A percentile compares a stretch with the other conserved stretches of the same genome.
Conservation (phyloP, 2,113 vertebrate genomes). For the Gopherus evgoodei region DNA sequence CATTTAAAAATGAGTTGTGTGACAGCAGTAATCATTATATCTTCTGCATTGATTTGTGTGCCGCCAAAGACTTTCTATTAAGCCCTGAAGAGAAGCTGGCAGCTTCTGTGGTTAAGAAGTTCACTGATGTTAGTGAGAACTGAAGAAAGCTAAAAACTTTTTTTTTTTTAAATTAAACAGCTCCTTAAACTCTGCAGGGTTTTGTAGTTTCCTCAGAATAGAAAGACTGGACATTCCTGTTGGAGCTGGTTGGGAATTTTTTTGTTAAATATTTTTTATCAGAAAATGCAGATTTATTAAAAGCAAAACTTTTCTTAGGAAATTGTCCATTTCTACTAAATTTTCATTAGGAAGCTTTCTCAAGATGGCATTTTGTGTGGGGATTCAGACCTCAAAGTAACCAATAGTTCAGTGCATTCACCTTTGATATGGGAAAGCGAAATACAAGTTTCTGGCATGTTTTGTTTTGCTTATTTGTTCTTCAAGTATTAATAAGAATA, state of each 20-base stretch:
- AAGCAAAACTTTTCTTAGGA: background rate
- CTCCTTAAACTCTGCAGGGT: background rate
- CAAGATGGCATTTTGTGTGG: background rate
- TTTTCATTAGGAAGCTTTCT: background rate
- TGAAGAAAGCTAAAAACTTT: slow-evolving; percentile 43
- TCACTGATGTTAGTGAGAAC: slow-evolving; percentile 14
- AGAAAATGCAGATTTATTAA: background rate
- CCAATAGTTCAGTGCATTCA: background rate
- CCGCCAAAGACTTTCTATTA: slow-evolving; percentile 53
- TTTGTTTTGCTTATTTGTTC: background rate
- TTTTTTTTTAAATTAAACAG: slow-evolving; percentile 18
- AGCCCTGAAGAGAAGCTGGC: slow-evolving; percentile 27
- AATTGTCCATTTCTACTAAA: background rate
- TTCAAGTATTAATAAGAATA: background rate
- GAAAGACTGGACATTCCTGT: background rate
- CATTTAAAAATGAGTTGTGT: slow-evolving; percentile 50
- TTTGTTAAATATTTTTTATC: background rate
- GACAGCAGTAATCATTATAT: slow-evolving; percentile 69
- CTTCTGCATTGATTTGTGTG: slow-evolving; percentile 21
- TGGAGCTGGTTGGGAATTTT: background rate
- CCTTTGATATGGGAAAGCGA: background rate
- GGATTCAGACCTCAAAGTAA: background rate
- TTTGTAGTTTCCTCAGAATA: slow-evolving; percentile 25
- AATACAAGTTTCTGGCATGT: background rate
- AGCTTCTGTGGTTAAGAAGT: slow-evolving; percentile 4